Evolutionary conservation across 2,113 vertebrate genomes (phyloP), one percentile per base, ranked within the genome.

Genomic region (Cygnus atratus): DNA sequence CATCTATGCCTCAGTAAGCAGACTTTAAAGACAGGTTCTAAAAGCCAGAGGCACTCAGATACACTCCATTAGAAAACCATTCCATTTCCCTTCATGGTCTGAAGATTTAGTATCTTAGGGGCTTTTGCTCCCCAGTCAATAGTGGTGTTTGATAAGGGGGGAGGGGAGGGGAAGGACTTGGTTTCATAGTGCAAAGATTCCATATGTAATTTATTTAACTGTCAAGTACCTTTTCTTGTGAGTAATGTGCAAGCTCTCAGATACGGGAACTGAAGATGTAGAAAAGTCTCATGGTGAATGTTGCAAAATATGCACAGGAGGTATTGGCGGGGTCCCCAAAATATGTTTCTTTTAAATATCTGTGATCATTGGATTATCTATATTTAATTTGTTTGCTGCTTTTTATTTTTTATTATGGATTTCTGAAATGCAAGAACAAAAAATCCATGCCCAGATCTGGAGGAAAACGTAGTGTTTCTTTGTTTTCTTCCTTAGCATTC

Each of bases 1-100:
- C 96, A 94, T 93, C 83, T 96, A 77, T 87, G 96, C 93, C 87
- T 96, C 87, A 94, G 87, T 95, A 92, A 91, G 88, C 89, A 93
- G 93, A 92, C 55, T 78, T 88, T 94, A 94, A 95, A 96, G 95
- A 91, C 80, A 86, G 62, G 76, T 76, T 94, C 84, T 77, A 72
- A 97, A 75, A 97, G 94, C 88, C 85, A 96, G 93, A 70, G 90
- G 95, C 77, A 24, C 74, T 96, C 96, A 91, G 54, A 93, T 87
- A 59, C 70, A 94, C 73, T 95, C 91, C 90, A 83, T 95, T 94
- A 80, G 80, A 95, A 95, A 96, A 84, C 73, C 66, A 95, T 93
- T 93, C 77, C 81, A 89, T 94, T 97, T 94, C 74, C 87, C 92
- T 94, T 96, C 92, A 93, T 95, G 93, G 81, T 97, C 70, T 87